Base-by-base conservation (phyloP, 2,888 invertebrate genomes). In the Erebia aethiops region DNA sequence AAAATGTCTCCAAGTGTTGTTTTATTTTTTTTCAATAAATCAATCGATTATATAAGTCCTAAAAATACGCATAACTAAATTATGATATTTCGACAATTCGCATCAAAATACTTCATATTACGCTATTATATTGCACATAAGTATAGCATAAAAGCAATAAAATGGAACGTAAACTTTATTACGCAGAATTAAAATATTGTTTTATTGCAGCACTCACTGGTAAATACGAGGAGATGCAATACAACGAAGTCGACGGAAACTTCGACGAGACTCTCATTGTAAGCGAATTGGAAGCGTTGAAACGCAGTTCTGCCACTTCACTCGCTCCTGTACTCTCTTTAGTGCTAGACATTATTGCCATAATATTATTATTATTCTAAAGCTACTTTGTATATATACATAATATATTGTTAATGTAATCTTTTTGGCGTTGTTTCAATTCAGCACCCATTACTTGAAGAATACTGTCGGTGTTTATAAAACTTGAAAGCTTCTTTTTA, bases 141-240 rank as follows among this genome's bases (percentile, higher is more conserved):
- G 56, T 56, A 51, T 70, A 60, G 65, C 65, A 70, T 69, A 58
- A 62, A 77, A 73, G 81, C 65, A 43, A 56, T 65, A 65, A 58
- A 67, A 58, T 26, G 41, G 67, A 58, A 46, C 58, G 46, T 67
- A 58, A 67, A 49, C n/a, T 67, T 67, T 67, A 69, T 14, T 18
- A 11, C 65, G 49, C 56, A 49, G 58, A 18, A 49, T 58, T 74
- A 68, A 57, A 66, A 71, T 67, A 63, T 64, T 70, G 51, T 74
- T 75, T 67, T 71, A 71, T 86, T 84, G 69, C 90, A 93, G 93
- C 93, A 70, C 79, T 92, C 76, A 89, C 92, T 76, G 92, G 93
- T 66, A 92, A 92, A 76, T 92, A 87, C 73, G 93, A 92, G 74
- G 93, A 93, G 78, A 89, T 89, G 88, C 91, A 91, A 80, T 92